A percentile compares a stretch with the other conserved stretches of the same genome.
Evolutionary conservation across 2,888 invertebrate species (phyloP).

Genomic region (Galeopsomyia nigrocyanea): DNA sequence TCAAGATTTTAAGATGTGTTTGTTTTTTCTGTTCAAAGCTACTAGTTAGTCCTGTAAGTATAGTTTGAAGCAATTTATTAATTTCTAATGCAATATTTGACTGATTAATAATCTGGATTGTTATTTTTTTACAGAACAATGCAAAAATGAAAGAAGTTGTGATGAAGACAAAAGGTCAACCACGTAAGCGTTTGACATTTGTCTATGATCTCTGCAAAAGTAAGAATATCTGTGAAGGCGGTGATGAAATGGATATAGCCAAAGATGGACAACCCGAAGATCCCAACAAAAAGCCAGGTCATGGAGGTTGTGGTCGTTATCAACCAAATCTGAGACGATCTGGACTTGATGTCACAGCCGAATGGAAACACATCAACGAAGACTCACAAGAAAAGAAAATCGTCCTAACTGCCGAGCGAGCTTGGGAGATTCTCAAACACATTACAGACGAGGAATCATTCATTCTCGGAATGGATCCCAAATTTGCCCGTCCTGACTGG

Average conservation of each 20-base stretch:
- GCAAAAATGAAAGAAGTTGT: slow-evolving; percentile 95
- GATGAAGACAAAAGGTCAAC: slow-evolving; percentile 96
- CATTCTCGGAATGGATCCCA: slow-evolving; percentile 96
- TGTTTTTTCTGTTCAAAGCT: slow-evolving; percentile 99
- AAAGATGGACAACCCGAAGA: slow-evolving; percentile 79
- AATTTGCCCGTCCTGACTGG: slow-evolving; percentile 98
- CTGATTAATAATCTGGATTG: not conserved
- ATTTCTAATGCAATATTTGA: no score
- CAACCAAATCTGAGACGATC: slow-evolving; percentile 93
- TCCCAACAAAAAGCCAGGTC: slow-evolving; percentile 76
- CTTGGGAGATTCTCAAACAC: slow-evolving; percentile 96
- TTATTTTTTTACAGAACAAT: slow-evolving; percentile 75
- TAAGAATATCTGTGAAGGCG: slow-evolving; percentile 98
- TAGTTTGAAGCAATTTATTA: slow-evolving; percentile 4
- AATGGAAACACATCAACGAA: slow-evolving; percentile 99
- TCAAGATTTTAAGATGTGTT: slow-evolving; percentile 97
- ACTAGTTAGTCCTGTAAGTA: slow-evolving; percentile 80
- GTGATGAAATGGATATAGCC: slow-evolving; percentile 95
- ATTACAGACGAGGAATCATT: slow-evolving; percentile 97
- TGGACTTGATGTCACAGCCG: slow-evolving; percentile 94
- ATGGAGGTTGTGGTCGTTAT: slow-evolving; percentile 98
- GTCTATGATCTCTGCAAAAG: slow-evolving; percentile 99
- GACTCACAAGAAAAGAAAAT: slow-evolving; percentile 98
- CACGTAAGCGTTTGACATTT: slow-evolving; percentile 92
- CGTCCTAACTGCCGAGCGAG: slow-evolving; percentile 92